phyloP scores from a whole-genome alignment of 1,140 invertebrate species.

The Drosophila micromelanica region DNA sequence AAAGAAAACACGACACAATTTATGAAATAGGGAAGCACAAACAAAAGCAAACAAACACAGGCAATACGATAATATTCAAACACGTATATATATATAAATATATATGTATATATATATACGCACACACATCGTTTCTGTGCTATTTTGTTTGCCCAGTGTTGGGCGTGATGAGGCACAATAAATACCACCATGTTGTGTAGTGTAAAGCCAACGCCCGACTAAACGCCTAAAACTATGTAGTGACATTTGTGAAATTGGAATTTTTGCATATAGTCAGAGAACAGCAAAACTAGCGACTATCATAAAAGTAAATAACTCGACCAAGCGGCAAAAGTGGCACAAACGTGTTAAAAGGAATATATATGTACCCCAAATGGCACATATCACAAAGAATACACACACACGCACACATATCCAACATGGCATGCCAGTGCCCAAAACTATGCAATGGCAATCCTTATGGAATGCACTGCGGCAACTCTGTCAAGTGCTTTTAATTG shows the following conservation, averaged over 20 bases:
- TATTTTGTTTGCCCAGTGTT: constrained; percentile 32
- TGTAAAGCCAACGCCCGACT: constrained; percentile 28
- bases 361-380: constrained; percentile 8
- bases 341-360: constrained; percentile 62
- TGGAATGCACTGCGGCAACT: constrained; percentile 14
- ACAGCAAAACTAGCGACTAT: constrained; percentile 13
- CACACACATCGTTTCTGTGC: neutral
- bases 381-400: neutral
- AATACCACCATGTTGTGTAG: constrained; percentile 19
- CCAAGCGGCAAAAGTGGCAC: constrained; percentile 68
- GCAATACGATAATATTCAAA: constrained; percentile 40
- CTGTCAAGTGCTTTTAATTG: constrained; percentile 62
- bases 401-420: neutral
- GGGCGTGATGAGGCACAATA: constrained; percentile 32
- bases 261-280: constrained; percentile 52
- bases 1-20: constrained; percentile 34
- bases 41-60: constrained; percentile 20
- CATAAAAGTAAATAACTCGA: constrained; percentile 70
- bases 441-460: constrained; percentile 20
- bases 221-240: constrained; percentile 69
- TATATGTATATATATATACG: neutral
- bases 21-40: constrained; percentile 18
- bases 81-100: neutral
- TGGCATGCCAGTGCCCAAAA: constrained; percentile 24
- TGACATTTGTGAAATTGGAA: constrained; percentile 80